Base-by-base conservation (phyloP, 2,888 invertebrate genomes). In the Rhopalosiphum nymphaeae region DNA sequence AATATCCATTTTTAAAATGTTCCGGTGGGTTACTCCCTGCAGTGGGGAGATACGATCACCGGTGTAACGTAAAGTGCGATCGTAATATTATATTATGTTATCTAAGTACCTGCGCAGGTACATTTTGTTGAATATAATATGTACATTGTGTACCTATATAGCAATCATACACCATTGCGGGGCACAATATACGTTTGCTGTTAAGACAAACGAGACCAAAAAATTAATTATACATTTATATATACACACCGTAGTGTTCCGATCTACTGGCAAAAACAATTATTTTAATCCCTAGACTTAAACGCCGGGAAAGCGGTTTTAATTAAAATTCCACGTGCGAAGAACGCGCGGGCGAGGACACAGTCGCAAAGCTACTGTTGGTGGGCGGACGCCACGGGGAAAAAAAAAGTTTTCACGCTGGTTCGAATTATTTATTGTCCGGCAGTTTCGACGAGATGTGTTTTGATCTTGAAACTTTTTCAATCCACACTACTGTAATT, bases 291-390 rank as follows among this genome's bases (percentile, higher is more conserved):
- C 9, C 53, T 61, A 42, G 85, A 42, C 26, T 44, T 85, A 85
- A 44, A 85, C 91, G 7, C 42, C 36, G n/a, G 29, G 56, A 91
- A 91, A 85, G 57, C 53, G 1, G 85, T 91, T 91, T 91, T 86
- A 91, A 91, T 91, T 91, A 91, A 91, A 91, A 86, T 85, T 56
- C 44, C 56, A 25, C 49, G 49, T 29, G 61, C 44, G 61, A n/a
- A n/a, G n/a, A 46, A 49, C 10, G 46, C 29, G 44, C 1, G 29
- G 29, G 16, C 4, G 46, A 16, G 86, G 9, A 36, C 36, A 25
- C 11, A 3, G 21, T 78, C 21, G 9, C 36, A 36, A 78, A 78
- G 9, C 78, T 21, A 36, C 36, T 78, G 13, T 7, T 29, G n/a
- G 46, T 86, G n/a, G 86, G 49, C n/a, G 29, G 86, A n/a, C n/a